These are phyloP conservation scores for Hippocampus comes DNA, from an alignment of 2,113 vertebrate genomes.

Conservation along the genomic window DNA sequence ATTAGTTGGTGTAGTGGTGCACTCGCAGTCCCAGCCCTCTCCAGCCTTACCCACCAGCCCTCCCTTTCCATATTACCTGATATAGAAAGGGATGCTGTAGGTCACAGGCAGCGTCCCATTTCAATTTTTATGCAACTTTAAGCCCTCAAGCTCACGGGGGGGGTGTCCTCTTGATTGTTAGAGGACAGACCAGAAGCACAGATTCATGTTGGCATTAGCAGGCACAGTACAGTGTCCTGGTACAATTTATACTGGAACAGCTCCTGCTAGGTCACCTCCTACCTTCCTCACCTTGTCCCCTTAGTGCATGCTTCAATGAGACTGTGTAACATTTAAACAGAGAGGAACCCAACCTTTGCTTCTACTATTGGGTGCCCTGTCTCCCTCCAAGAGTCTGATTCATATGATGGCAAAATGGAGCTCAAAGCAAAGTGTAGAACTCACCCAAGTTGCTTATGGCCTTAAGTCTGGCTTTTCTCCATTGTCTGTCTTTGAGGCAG, in stretches of 20 bases:
- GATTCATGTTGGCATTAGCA: conserved; percentile 42
- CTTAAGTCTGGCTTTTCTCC: conserved; percentile 33
- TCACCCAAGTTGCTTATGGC: conserved; percentile 32
- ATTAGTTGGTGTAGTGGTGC: conserved; percentile 71
- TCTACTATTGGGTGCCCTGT: conserved; percentile 29
- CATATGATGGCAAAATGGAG: conserved; percentile 50
- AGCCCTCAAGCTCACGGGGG: conserved; percentile 41
- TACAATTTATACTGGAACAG: conserved; percentile 45
- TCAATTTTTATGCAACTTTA: conserved; percentile 53
- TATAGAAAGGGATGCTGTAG: conserved; percentile 37
- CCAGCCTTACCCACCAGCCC: background rate
- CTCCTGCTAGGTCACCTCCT: conserved; percentile 36
- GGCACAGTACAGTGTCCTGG: conserved; percentile 43
- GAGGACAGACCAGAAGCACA: conserved; percentile 60
- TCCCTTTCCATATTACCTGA: conserved; percentile 48
- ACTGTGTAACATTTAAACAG: conserved; percentile 53
- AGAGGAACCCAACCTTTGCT: conserved; percentile 48
- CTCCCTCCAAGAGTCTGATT: conserved; percentile 21
- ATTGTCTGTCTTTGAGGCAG: conserved; percentile 4
- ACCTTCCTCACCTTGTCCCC: conserved; percentile 13
- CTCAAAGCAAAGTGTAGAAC: conserved; percentile 18
- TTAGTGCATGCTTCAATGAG: conserved; percentile 42
- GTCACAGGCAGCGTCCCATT: conserved; percentile 49
- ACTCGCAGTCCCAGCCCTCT: conserved; percentile 44
- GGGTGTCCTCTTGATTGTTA: conserved; percentile 64